Conservation (phyloP, 2,888 invertebrate species). For the Malthinus seriepunctatus region DNA sequence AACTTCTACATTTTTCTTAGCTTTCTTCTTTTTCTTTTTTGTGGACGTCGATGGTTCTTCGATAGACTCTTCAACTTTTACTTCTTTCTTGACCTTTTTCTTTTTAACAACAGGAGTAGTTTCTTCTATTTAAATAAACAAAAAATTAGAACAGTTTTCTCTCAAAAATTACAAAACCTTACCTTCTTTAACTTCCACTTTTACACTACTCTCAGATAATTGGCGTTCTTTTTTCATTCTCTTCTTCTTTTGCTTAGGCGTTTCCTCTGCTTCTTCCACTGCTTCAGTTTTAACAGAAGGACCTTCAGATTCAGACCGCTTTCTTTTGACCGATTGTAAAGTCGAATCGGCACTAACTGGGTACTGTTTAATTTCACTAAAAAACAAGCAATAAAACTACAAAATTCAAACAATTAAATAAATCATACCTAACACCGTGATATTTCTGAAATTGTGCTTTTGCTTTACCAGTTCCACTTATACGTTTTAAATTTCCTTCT, state of each 20-base stretch:
- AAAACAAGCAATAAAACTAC: neutral
- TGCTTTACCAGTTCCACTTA: slow-evolving; percentile 88
- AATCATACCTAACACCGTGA: slow-evolving; percentile 70
- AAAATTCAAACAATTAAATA: neutral
- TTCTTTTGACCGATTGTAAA: slow-evolving; percentile 63
- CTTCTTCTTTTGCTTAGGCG: neutral
- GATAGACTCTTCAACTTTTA: neutral
- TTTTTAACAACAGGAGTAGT: neutral
- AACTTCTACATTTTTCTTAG: neutral
- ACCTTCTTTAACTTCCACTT: neutral
- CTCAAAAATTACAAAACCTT: neutral
- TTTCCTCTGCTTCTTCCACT: neutral
- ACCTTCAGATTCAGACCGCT: slow-evolving; percentile 53
- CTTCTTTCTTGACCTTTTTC: neutral
- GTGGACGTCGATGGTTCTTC: neutral
- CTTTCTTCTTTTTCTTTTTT: slow-evolving; percentile 2
- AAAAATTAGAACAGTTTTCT: neutral
- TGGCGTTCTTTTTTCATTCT: neutral
- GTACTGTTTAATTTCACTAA: slow-evolving; percentile 81
- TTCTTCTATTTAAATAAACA: neutral
- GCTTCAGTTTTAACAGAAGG: neutral
- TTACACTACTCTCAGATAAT: neutral
- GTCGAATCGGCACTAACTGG: slow-evolving; percentile 82
- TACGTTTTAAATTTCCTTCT: slow-evolving; percentile 78
- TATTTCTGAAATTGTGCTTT: slow-evolving; percentile 93